Base-by-base conservation (phyloP, 2,888 invertebrate genomes). In the Andrena hattorfiana region DNA sequence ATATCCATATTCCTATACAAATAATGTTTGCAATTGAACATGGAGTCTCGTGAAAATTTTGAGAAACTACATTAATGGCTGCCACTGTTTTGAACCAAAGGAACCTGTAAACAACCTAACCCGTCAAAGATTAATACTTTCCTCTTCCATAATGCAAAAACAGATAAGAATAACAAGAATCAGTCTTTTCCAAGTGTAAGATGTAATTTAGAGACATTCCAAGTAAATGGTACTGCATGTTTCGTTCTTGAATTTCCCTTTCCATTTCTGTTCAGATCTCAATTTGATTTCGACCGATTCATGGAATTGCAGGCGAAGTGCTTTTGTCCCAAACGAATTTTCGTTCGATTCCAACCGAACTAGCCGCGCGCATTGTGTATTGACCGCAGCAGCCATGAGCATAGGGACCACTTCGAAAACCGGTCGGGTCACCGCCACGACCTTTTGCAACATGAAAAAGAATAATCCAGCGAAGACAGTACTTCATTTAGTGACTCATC, bases 341-440 rank as follows among this genome's bases (percentile, higher is more conserved):
- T 3, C n/a, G 20, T 28, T 51, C 66, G 83, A 71, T 83, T 66
- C 56, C 8, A 80, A 70, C 35, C 70, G 59, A 83, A 75, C 74
- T 68, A 71, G 83, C 71, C 71, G 59, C 35, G 75, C 49, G 71
- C 71, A 71, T 83, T 74, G 80, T 64, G 28, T 66, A 79, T 83
- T 83, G 77, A 74, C 74, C 59, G n/a, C 54, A 48, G 51, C 63
- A 54, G 74, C 63, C 49, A 67, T 66, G 75, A 79, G 54, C 64
- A 35, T n/a, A 42, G 68, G 62, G 66, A 66, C 74, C 68, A 63
- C 64, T 68, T 74, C 60, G 76, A 75, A 77, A 87, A 87, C 78
- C 83, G 83, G 85, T 85, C 77, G 66, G 76, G 67, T 79, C 83
- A 77, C 80, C 71, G 77, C 42, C 74, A 77, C 81, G 77, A 87